Percentiles rank a stretch among this genome's conserved stretches.
Conservation (phyloP, 1,140 invertebrate species). For the Calliopsis andreniformis region DNA sequence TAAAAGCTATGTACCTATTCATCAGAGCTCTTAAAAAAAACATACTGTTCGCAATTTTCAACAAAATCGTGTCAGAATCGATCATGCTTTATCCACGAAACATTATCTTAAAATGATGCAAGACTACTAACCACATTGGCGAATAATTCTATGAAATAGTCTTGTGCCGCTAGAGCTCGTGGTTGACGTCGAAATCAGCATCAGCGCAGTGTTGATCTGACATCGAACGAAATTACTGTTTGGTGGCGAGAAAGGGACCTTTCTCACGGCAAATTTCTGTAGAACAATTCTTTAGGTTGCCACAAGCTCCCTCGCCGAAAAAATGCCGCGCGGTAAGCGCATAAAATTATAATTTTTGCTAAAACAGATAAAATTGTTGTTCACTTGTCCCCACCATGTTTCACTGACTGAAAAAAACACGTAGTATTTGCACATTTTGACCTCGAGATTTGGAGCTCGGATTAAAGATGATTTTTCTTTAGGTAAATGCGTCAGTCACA, state of each 20-base stretch:
- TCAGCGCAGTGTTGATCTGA: constrained; percentile 44
- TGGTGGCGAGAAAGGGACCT: constrained; percentile 4
- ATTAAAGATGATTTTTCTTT: constrained; percentile 61
- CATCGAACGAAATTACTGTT: constrained; percentile 33
- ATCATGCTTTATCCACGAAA: neutral
- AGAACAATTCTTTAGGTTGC: constrained; percentile 14
- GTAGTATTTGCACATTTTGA: constrained; percentile 15
- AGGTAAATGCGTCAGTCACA: constrained; percentile 95
- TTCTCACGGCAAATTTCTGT: constrained; percentile 32
- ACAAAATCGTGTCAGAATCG: neutral
- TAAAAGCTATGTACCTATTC: neutral
- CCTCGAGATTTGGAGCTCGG: neutral
- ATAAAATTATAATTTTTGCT: constrained; percentile 9
- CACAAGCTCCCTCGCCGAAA: neutral
- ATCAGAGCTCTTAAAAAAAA: too few relatives aligned
- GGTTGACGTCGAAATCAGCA: constrained; percentile 45
- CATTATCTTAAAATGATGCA: neutral
- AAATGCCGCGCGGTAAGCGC: constrained; percentile 51
- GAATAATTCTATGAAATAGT: constrained; percentile 29
- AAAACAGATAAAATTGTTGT: neutral
- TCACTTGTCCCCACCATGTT: constrained; percentile 10
- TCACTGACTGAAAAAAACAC: neutral
- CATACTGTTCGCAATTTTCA: neutral
- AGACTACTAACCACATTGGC: constrained; percentile 9
- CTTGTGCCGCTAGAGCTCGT: constrained; percentile 45